phyloP scores from a whole-genome alignment of 2,888 invertebrate genomes.

The Bembecia ichneumoniformis region DNA sequence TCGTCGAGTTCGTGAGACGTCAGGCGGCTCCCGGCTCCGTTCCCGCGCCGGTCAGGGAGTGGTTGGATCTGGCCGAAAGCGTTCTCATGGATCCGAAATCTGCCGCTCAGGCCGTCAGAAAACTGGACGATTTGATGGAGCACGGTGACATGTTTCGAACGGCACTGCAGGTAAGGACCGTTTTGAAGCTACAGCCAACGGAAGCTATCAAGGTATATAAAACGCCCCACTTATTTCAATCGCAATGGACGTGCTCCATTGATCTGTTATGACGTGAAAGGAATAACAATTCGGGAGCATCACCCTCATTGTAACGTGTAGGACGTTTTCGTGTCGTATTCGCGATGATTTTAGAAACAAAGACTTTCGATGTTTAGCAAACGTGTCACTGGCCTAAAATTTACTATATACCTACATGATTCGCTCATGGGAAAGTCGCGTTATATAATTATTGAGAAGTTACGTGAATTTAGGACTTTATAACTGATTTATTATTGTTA shows the following conservation, averaged over 20 bases:
- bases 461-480: no score
- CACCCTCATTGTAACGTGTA: neutral
- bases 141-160: constrained; percentile 77
- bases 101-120: constrained; percentile 69
- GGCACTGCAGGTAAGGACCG: constrained; percentile 73
- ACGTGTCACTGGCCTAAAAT: constrained; percentile 21
- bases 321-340: neutral
- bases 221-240: neutral
- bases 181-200: constrained; percentile 11
- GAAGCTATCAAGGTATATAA: constrained; percentile 2
- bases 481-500: no score
- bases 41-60: constrained; percentile 46
- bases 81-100: constrained; percentile 76
- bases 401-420: constrained; percentile 7
- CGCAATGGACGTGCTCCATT: constrained; percentile 2
- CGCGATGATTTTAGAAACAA: neutral
- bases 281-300: constrained; percentile 1
- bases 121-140: constrained; percentile 74
- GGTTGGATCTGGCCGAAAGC: constrained; percentile 77
- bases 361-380: constrained; percentile 12
- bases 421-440: no score
- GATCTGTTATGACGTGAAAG: constrained; percentile 1
- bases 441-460: no score
- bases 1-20: constrained; percentile 71
- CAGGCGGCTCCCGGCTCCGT: constrained; percentile 46